Conservation (phyloP, 2,888 invertebrate species). For the Dusona sp. region DNA sequence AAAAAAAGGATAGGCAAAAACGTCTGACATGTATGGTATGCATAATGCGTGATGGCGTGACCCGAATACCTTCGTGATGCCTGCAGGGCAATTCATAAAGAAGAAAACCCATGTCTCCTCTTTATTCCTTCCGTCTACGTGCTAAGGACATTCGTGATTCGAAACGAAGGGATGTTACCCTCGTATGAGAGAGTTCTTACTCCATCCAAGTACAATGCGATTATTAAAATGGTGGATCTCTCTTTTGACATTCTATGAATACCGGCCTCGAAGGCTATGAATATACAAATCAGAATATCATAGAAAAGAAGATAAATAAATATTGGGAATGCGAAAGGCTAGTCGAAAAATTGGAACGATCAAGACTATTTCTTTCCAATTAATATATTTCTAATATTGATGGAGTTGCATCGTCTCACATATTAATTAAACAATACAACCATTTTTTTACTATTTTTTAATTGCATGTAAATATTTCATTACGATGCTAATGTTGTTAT, state of each 20-base stretch:
- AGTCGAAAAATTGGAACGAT: neutral
- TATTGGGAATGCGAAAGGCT: neutral
- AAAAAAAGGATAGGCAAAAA: slow-evolving; percentile 39
- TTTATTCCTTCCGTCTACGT: slow-evolving; percentile 13
- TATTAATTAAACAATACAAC: neutral
- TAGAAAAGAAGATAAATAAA: neutral
- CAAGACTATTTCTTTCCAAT: neutral
- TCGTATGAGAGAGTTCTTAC: slow-evolving; percentile 3
- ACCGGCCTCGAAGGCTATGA: neutral
- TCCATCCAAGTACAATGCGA: slow-evolving; percentile 11
- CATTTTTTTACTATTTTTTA: neutral
- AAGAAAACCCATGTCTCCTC: slow-evolving; percentile 20
- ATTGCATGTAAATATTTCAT: neutral
- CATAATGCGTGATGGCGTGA: slow-evolving; percentile 46
- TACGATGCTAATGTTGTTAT: no score
- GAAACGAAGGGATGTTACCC: slow-evolving; percentile 13
- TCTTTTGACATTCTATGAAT: neutral
- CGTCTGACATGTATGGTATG: slow-evolving; percentile 37
- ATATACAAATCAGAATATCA: neutral
- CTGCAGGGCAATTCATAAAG: slow-evolving; percentile 41
- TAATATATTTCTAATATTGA: neutral
- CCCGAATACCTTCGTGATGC: slow-evolving; percentile 49
- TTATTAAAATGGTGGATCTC: neutral
- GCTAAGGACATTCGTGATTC: neutral
- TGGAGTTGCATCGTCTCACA: neutral